Conservation (phyloP, 1,140 invertebrate species). For the Leptinotarsa texana region DNA sequence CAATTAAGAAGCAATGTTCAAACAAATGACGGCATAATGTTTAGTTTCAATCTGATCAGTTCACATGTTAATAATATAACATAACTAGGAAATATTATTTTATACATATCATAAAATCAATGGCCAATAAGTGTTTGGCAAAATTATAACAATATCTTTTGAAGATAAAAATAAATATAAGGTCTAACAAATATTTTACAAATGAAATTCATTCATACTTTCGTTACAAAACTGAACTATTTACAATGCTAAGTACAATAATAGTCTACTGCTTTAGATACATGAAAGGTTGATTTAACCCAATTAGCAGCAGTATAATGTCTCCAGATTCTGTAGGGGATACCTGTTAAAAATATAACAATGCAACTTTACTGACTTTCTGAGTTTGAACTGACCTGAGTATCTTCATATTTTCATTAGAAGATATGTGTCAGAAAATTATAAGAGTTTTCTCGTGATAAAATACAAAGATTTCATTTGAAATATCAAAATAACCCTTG, state of each 20-base stretch:
- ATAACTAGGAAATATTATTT: background rate
- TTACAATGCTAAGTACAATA: background rate
- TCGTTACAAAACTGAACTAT: background rate
- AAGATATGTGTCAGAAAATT: background rate
- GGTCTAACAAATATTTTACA: constrained; percentile 1
- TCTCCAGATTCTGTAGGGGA: background rate
- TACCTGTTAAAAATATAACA: background rate
- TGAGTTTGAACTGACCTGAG: background rate
- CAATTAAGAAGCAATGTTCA: background rate
- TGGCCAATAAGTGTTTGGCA: background rate
- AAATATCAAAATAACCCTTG: no score
- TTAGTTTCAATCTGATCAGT: background rate
- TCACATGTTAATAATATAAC: background rate
- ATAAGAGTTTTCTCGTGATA: no score
- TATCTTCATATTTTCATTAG: background rate
- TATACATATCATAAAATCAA: background rate
- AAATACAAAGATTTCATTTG: no score
- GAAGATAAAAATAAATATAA: constrained; percentile 8
- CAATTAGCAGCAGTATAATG: no score
- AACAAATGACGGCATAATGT: background rate
- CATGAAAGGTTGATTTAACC: background rate
- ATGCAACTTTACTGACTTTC: background rate
- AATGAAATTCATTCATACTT: background rate
- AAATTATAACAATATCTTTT: constrained; percentile 5
- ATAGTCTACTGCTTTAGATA: background rate